Base-by-base conservation (phyloP, 2,888 invertebrate species). In the Drosophila dives region DNA sequence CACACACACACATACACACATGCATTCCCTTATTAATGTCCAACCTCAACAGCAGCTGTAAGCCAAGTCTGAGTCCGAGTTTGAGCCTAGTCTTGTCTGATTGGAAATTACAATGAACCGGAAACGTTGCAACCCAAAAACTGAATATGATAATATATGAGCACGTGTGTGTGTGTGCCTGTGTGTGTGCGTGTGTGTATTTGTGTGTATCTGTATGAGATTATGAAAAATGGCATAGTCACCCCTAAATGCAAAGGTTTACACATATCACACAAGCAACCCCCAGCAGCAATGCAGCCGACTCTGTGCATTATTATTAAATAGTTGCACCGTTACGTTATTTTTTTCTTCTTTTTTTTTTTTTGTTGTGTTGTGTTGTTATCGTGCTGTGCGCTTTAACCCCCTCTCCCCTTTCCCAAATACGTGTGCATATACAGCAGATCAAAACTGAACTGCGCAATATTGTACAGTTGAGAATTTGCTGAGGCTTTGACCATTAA, bases 21-120 rank as follows among this genome's bases (percentile, higher is more conserved):
- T 7, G 58, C 77, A 89, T 83, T 80, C 84, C 74, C 78, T 78
- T 72, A 86, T 76, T 76, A 77, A 76, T 77, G 64, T 58, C 38
- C 55, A 75, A 65, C 67, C 55, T 65, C 11, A 23, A 49, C 76
- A 64, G 68, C 75, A 78, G 75, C 77, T 77, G 75, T 61, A 20
- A 65, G 23, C 17, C 54, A 33, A 61, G 20, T 56, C 60, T 36
- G 45, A 45, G 26, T 32, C 45, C 42, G 20, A 50, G 55, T 42
- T 49, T 42, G 62, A 62, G 65, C 75, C 63, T 61, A 75, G 75
- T 58, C 62, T 63, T 56, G 56, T 79, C 83, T 77, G 89, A 89
- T 85, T 85, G 81, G 87, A 85, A 86, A 83, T 78, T 86, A 81
- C 80, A 86, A 74, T 72, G 72, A 83, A 76, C 74, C 83, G 80